These are phyloP conservation scores for Augiades crinisus DNA, from an alignment of 2,888 invertebrate genomes.

Conservation along the genomic window DNA sequence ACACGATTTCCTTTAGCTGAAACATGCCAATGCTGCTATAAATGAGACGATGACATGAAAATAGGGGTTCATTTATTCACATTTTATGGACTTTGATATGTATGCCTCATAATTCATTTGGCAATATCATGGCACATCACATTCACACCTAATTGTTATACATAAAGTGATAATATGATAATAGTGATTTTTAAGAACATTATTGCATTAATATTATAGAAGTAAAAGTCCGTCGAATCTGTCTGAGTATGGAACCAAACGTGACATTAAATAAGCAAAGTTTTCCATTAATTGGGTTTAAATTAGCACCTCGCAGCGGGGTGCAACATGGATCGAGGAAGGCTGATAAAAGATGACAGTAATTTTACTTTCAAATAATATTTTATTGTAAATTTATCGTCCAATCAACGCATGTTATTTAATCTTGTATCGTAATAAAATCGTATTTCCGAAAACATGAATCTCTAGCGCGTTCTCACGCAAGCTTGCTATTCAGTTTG, in stretches of 20 bases:
- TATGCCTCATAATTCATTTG: too few species aligned
- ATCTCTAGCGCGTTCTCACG: constrained; percentile 6
- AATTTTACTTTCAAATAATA: constrained; percentile 24
- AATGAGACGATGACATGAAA: background rate
- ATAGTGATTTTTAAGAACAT: too few species aligned
- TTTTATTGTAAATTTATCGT: constrained; percentile 30
- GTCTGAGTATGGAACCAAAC: constrained; percentile 8
- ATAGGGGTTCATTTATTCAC: too few species aligned
- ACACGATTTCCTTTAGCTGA: constrained; percentile 3
- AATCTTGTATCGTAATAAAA: constrained; percentile 21
- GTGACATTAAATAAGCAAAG: background rate
- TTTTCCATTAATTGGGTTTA: constrained; percentile 53
- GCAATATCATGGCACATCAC: too few species aligned
- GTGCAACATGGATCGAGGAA: constrained; percentile 55
- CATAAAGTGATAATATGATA: too few species aligned
- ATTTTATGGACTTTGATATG: constrained; percentile 1
- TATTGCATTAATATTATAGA: too few species aligned
- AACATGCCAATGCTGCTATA: background rate
- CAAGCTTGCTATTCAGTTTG: background rate
- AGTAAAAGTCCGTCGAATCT: too few species aligned
- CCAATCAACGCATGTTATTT: constrained; percentile 29
- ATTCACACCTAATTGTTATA: too few species aligned
- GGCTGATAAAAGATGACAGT: constrained; percentile 42
- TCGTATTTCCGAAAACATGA: constrained; percentile 10
- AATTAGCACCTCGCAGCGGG: constrained; percentile 63